These are phyloP conservation scores for Polyommatus icarus DNA, from an alignment of 2,888 invertebrate species.

Conservation along the genomic window DNA sequence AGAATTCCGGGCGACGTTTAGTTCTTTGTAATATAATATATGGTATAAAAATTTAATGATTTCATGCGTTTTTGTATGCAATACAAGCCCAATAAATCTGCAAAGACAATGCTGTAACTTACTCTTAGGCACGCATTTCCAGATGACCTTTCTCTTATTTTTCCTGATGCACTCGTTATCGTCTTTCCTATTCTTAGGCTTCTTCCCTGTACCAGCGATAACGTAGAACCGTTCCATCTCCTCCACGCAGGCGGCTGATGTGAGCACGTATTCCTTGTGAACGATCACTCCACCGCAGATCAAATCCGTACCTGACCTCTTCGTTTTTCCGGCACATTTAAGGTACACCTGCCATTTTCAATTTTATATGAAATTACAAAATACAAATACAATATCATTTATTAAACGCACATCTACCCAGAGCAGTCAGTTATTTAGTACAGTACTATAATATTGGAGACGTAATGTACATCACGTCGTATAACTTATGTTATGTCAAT, in stretches of 20 bases:
- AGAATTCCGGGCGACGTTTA: too few relatives aligned
- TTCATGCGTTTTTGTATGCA: too few relatives aligned
- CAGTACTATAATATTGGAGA: too few relatives aligned
- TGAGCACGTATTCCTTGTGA: constrained; percentile 62
- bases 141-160: constrained; percentile 66
- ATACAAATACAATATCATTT: too few relatives aligned
- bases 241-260: constrained; percentile 74
- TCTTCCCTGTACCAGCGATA: constrained; percentile 66
- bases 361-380: constrained; percentile 39
- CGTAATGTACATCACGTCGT: too few relatives aligned
- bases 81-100: too few relatives aligned
- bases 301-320: constrained; percentile 73
- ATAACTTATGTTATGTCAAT: too few relatives aligned
- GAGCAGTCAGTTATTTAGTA: too few relatives aligned
- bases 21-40: too few relatives aligned
- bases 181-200: constrained; percentile 62
- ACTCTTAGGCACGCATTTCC: constrained; percentile 77
- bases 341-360: constrained; percentile 72
- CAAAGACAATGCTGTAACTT: constrained; percentile 44
- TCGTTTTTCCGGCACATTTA: constrained; percentile 69
- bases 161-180: constrained; percentile 64
- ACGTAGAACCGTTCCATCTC: constrained; percentile 73
- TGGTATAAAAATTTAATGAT: too few relatives aligned
- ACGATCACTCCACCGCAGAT: constrained; percentile 72
- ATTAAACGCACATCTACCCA: too few relatives aligned